Evolutionary conservation across 2,113 vertebrate species (phyloP).

Genomic region (Brachirus orientalis): DNA sequence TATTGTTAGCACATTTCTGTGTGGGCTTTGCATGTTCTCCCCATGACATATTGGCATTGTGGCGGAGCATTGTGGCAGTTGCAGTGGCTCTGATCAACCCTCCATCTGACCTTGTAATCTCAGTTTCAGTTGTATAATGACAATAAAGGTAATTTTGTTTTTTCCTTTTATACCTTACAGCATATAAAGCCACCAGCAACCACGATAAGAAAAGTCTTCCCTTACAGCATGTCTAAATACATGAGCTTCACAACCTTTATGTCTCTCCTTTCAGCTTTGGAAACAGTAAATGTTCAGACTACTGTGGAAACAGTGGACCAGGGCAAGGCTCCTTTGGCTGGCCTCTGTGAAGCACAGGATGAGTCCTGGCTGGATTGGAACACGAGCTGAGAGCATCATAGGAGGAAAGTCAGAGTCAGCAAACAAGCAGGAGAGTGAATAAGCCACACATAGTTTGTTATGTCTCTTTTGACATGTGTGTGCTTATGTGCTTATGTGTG

Average conservation of each 20-base stretch:
- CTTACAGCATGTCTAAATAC: slow-evolving; percentile 16
- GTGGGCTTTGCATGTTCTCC: no score
- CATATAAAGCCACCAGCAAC: slow-evolving; percentile 29
- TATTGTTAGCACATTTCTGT: no score
- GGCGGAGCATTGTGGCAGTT: no score
- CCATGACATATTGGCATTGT: no score
- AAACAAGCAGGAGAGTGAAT: slow-evolving; percentile 86
- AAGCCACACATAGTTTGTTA: slow-evolving; percentile 74
- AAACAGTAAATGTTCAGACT: slow-evolving; percentile 42
- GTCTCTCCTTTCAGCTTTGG: slow-evolving; percentile 17
- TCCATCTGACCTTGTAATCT: no score
- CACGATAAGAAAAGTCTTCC: slow-evolving; percentile 11
- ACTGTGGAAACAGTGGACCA: slow-evolving; percentile 40
- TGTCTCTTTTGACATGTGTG: slow-evolving; percentile 54
- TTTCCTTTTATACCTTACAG: slow-evolving; percentile 1
- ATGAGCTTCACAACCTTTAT: slow-evolving; percentile 24
- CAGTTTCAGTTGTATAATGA: no score
- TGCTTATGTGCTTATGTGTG: no score
- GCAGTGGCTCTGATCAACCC: no score
- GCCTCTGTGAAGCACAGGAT: slow-evolving; percentile 41
- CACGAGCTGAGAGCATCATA: slow-evolving; percentile 84
- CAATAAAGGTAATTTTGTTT: no score
- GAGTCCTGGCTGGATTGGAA: slow-evolving; percentile 80
- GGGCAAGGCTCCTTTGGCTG: slow-evolving; percentile 35
- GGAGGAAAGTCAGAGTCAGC: slow-evolving; percentile 78